phyloP scores from a whole-genome alignment of 1,140 invertebrate genomes.

The Hycleus phaleratus region DNA sequence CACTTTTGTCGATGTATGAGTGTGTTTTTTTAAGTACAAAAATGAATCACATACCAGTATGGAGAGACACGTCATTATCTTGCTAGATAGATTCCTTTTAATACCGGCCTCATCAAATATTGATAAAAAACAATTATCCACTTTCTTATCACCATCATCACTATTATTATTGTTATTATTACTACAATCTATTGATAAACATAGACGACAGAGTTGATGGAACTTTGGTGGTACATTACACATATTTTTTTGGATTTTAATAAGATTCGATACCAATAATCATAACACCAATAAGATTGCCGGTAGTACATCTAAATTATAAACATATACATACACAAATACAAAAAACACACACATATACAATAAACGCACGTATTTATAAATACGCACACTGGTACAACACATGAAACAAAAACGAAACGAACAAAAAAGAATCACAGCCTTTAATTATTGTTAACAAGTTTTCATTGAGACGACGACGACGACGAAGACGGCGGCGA shows the following conservation, averaged over 20 bases:
- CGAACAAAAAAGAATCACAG: slow-evolving; percentile 16
- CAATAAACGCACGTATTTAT: too few relatives aligned
- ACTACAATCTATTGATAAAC: slow-evolving; percentile 38
- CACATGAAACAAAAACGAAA: slow-evolving; percentile 7
- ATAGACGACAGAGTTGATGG: slow-evolving; percentile 59
- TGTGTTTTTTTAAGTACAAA: slow-evolving; percentile 2
- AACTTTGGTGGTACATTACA: slow-evolving; percentile 57
- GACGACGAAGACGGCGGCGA: too few relatives aligned
- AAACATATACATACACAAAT: too few relatives aligned
- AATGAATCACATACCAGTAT: slow-evolving; percentile 41
- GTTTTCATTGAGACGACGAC: too few relatives aligned
- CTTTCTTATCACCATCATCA: too few relatives aligned
- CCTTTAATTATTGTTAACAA: slow-evolving; percentile 1
- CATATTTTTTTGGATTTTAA: too few relatives aligned
- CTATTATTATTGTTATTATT: slow-evolving; percentile 16
- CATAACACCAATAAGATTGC: too few relatives aligned
- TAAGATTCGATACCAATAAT: too few relatives aligned
- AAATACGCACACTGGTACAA: slow-evolving; percentile 14
- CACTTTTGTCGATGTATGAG: not conserved
- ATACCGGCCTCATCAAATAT: slow-evolving; percentile 33
- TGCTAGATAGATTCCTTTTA: slow-evolving; percentile 37
- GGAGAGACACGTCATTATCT: slow-evolving; percentile 45
- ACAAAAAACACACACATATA: too few relatives aligned
- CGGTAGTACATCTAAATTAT: too few relatives aligned
- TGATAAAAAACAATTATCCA: slow-evolving; percentile 15